Conservation (phyloP, 2,888 invertebrate genomes). For the Harpagoxenus sublaevis region DNA sequence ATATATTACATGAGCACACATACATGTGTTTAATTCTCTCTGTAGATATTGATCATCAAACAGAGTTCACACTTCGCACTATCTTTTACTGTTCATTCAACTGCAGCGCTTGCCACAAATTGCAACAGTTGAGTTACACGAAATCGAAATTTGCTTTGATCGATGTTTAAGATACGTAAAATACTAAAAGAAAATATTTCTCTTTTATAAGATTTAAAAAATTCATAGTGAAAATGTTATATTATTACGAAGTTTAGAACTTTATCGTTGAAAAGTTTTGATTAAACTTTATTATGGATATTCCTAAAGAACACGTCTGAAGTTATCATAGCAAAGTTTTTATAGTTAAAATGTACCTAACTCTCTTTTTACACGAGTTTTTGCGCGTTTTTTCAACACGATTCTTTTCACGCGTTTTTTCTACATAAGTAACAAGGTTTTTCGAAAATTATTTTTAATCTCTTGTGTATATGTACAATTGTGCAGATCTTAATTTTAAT, state of each 20-base stretch:
- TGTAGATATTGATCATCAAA: constrained; percentile 3
- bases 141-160: neutral
- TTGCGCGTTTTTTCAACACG: too few species aligned
- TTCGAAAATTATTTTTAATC: too few species aligned
- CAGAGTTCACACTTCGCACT: neutral
- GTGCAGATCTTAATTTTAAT: too few species aligned
- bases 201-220: neutral
- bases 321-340: neutral
- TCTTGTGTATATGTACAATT: too few species aligned
- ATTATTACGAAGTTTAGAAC: neutral
- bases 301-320: neutral
- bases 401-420: too few species aligned
- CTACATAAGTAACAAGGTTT: too few species aligned
- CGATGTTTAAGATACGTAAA: neutral
- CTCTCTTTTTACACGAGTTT: too few species aligned
- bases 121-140: neutral
- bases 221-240: neutral
- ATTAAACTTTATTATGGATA: constrained; percentile 3
- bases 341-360: neutral
- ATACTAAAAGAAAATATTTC: neutral
- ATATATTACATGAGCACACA: neutral
- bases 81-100: neutral
- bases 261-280: constrained; percentile 25
- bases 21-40: neutral
- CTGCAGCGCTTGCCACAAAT: neutral